Evolutionary conservation across 1,140 invertebrate genomes (phyloP), one percentile per base, ranked within the genome.

Genomic region (Bombus difficillimus): DNA sequence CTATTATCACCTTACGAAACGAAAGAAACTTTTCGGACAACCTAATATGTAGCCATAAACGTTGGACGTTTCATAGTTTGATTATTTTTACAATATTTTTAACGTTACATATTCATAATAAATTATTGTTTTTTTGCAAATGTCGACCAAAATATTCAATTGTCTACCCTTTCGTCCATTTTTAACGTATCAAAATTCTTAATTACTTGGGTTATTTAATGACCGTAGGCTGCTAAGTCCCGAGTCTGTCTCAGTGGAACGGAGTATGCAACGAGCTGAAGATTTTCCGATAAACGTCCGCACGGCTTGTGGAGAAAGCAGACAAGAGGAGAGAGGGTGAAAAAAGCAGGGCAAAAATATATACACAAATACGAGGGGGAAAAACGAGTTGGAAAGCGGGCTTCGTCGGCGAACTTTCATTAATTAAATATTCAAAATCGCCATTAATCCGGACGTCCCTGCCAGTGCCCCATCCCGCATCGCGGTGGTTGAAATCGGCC

Each of bases 401-500:
- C 34, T 34, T 64, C n/a, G 47, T 10, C 66, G 75, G 72, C 78
- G 81, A 85, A 89, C 86, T 88, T 86, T 76, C 86, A 91, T 88
- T 91, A 91, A 93, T 93, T 91, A 91, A 91, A 92, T 93, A 92
- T 93, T 93, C 92, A 92, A 91, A 93, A 93, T 92, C 86, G 83
- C 87, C 90, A 79, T 91, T 92, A 92, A 93, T 92, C 92, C 91
- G 81, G 77, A 57, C 77, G 68, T 71, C 25, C 34, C 53, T 68
- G 57, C 32, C 62, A n/a, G 41, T 39, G 34, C 5, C 53, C 80
- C 68, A 43, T 64, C 74, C 57, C 81, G 74, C 68, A 25, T 47
- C 59, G 81, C 85, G 86, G 76, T 86, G 85, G 77, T 88, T 82
- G 88, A 83, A 90, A 93, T 91, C 92, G 86, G 90, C 88, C 89